Percentiles rank a stretch among this genome's conserved stretches.
phyloP scores from a whole-genome alignment of 1,140 invertebrate genomes.

The Aleiodes sp. region DNA sequence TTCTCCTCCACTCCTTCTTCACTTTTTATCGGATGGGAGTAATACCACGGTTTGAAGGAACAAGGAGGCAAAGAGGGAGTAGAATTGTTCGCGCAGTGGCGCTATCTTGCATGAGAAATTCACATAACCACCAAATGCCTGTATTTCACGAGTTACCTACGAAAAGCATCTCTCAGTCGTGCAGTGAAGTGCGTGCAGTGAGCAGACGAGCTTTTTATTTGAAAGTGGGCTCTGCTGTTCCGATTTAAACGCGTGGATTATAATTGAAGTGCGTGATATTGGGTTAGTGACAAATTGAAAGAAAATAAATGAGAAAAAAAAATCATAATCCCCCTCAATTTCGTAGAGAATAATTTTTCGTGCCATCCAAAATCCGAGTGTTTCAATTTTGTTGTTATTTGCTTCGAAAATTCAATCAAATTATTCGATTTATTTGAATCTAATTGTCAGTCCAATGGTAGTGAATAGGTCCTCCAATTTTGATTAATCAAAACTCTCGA shows the following conservation, averaged over 20 bases:
- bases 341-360: not conserved
- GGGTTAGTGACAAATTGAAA: slow-evolving; percentile 42
- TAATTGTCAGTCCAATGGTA: no score
- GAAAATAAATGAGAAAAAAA: not conserved
- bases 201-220: slow-evolving; percentile 57
- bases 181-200: slow-evolving; percentile 64
- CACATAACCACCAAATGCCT: slow-evolving; percentile 1
- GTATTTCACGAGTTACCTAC: slow-evolving; percentile 20
- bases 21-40: slow-evolving; percentile 6
- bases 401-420: not conserved
- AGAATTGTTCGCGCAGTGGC: slow-evolving; percentile 45
- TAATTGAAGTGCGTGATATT: slow-evolving; percentile 50
- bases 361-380: no score
- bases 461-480: no score
- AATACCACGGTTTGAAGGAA: not conserved
- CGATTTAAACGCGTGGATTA: slow-evolving; percentile 49
- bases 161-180: slow-evolving; percentile 54
- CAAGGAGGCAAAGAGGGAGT: not conserved
- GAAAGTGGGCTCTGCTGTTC: slow-evolving; percentile 42
- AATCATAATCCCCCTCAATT: not conserved
- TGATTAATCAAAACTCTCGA: not conserved
- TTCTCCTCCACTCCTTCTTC: no score
- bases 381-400: not conserved
- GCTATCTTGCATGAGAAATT: slow-evolving; percentile 39
- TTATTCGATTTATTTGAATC: no score